Base-by-base conservation (phyloP, 2,797 vertebrate genomes). In the Dendrocincla tyrannina region DNA sequence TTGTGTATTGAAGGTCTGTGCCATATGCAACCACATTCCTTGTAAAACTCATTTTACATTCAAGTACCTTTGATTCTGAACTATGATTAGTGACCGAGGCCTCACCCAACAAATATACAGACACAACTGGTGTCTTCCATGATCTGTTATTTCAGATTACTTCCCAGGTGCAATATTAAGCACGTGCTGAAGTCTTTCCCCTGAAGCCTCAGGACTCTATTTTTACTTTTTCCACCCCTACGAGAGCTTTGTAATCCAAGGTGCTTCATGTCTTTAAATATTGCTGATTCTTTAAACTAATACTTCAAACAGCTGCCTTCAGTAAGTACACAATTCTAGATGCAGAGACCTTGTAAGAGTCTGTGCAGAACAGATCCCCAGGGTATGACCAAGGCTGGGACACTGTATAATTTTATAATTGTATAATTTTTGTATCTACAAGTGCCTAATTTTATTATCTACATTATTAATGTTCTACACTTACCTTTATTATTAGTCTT, bases 1-100 rank as follows among this genome's bases (percentile, higher is more conserved):
- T 8, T 32, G 35, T 3, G 6, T 39, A 46, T 6, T 44, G 42
- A 75, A 76, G 32, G 35, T 81, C 63, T 66, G 11, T 28, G 10
- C 33, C 2, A 3, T 8, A 14, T 28, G 37, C 27, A 80, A 83
- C 53, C 24, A 32, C 0, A 0, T 22, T 46, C 44, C 13, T 49
- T 28, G 11, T 42, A 74, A 76, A 84, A 69, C 6, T 44, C 58
- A 18, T 33, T 47, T 52, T 33, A 42, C 13, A 9, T 1, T 17
- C 35, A 75, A 90, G 58, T 4, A 33, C 10, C 44, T 88, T 64
- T 41, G 12, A 50, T 53, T 88, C 76, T 50, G 17, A 91, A 46
- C n/a, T n/a, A 7, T 15, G 23, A 37, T 35, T 75, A 62, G 42
- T 8, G 23, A 69, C 55, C 9, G 47, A 90, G 35, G 35, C 35